Conservation (phyloP, 2,888 invertebrate genomes). For the Ernsta delagoae region DNA sequence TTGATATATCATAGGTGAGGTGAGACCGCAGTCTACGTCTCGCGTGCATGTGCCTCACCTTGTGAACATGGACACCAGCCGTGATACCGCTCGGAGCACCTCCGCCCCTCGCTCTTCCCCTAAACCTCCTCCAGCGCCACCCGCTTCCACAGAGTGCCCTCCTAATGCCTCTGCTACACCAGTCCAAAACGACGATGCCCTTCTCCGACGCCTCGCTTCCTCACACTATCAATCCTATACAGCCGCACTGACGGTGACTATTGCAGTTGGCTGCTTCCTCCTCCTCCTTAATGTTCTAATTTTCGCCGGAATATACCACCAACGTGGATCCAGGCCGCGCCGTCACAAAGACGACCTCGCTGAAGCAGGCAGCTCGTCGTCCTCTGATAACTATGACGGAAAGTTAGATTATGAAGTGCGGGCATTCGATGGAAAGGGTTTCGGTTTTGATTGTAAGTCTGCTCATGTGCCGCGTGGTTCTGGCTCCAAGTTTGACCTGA, state of each 20-base stretch:
- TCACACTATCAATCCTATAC: conserved; percentile 95
- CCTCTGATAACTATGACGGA: conserved; percentile 86
- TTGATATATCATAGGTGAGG: conserved; percentile 84
- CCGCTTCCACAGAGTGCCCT: conserved; percentile 89
- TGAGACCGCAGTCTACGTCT: conserved; percentile 87
- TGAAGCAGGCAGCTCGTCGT: conserved; percentile 89
- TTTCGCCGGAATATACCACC: conserved; percentile 95
- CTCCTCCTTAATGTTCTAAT: conserved; percentile 90
- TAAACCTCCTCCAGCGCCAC: conserved; percentile 68
- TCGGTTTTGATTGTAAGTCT: conserved; percentile 85
- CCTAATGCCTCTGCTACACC: conserved; percentile 83
- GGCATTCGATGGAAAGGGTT: conserved; percentile 82
- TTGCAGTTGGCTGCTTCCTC: conserved; percentile 93
- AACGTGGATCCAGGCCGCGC: conserved; percentile 89
- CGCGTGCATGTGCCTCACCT: conserved; percentile 86
- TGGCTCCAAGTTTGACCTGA: conserved; percentile 77
- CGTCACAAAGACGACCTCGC: conserved; percentile 91
- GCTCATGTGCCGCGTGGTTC: conserved; percentile 78
- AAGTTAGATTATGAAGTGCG: conserved; percentile 83
- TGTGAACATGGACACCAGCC: conserved; percentile 62
- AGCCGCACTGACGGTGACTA: conserved; percentile 94
- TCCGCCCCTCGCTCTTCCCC: conserved; percentile 76
- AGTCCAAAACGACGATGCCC: conserved; percentile 86
- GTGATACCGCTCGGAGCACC: conserved; percentile 57
- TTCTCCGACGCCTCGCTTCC: conserved; percentile 90